Evolutionary conservation across 2,113 vertebrate species (phyloP).

Genomic region (Toxotes chatareus): DNA sequence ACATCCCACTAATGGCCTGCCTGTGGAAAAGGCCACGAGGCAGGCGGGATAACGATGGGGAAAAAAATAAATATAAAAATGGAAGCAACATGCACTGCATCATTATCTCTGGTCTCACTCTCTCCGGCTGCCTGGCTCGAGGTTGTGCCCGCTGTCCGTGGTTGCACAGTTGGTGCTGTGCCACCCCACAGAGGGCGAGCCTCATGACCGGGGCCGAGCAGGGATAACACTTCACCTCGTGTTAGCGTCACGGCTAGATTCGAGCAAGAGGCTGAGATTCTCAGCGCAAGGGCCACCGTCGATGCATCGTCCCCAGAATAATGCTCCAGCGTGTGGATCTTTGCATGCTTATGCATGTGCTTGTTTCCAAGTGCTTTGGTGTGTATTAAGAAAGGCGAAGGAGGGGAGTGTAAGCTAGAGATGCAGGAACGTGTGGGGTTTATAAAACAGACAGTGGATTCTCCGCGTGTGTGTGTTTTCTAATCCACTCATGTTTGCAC

Average conservation of each 20-base stretch:
- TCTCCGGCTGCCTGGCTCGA: conserved; percentile 46
- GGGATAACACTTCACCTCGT: conserved; percentile 33
- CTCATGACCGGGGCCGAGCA: not conserved
- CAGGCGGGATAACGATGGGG: conserved; percentile 30
- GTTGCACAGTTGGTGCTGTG: conserved; percentile 24
- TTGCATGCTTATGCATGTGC: conserved; percentile 37
- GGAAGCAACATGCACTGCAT: conserved; percentile 27
- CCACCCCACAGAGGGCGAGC: conserved; percentile 38
- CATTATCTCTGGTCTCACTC: conserved; percentile 47
- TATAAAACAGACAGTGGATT: conserved; percentile 50
- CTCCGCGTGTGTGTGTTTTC: conserved; percentile 54
- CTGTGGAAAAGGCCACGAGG: conserved; percentile 57
- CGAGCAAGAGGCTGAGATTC: conserved; percentile 10
- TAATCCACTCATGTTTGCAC: conserved; percentile 72
- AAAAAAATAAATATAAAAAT: conserved; percentile 20
- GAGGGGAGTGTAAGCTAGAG: conserved; percentile 4
- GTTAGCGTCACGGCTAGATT: conserved; percentile 47
- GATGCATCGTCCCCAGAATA: not conserved
- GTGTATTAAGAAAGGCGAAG: not conserved
- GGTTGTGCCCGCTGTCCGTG: conserved; percentile 31
- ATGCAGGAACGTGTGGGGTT: conserved; percentile 20
- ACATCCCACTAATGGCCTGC: conserved; percentile 61
- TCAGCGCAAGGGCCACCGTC: conserved; percentile 1
- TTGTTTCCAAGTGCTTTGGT: conserved; percentile 23
- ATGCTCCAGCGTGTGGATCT: conserved; percentile 19